Percentiles rank a stretch among this genome's conserved stretches.
These are phyloP conservation scores for Lichenostomus cassidix DNA, from an alignment of 2,113 vertebrate species.

Conservation along the genomic window DNA sequence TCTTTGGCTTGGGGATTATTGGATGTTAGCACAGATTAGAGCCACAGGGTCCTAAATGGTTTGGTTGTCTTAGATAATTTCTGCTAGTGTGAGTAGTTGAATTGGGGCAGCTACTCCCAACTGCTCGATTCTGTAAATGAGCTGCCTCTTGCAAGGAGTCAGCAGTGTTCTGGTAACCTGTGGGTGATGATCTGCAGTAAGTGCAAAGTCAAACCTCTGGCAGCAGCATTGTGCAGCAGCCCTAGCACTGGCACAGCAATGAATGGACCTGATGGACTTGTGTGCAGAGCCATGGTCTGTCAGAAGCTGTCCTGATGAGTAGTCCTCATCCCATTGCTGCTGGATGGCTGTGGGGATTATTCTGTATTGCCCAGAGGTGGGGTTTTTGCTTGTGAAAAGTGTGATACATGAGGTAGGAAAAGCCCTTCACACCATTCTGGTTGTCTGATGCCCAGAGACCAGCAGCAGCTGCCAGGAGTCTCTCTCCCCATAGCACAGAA, in stretches of 20 bases:
- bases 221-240: background rate
- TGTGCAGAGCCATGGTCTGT: background rate
- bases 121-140: background rate
- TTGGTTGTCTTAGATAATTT: background rate
- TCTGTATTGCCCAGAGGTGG: background rate
- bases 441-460: accelerated
- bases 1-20: background rate
- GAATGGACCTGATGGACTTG: background rate
- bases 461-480: background rate
- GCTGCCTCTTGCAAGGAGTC: background rate
- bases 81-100: background rate
- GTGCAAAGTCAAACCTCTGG: background rate
- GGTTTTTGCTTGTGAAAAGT: background rate
- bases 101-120: background rate
- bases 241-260: accelerated
- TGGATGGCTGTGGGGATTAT: background rate
- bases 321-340: background rate
- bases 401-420: background rate
- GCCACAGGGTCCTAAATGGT: background rate
- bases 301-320: background rate
- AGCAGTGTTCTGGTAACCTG: background rate
- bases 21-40: background rate
- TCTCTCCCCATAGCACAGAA: background rate
- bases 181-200: background rate
- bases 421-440: background rate